These are phyloP conservation scores for Drosophila sproati DNA, from an alignment of 1,140 invertebrate species.

Conservation along the genomic window DNA sequence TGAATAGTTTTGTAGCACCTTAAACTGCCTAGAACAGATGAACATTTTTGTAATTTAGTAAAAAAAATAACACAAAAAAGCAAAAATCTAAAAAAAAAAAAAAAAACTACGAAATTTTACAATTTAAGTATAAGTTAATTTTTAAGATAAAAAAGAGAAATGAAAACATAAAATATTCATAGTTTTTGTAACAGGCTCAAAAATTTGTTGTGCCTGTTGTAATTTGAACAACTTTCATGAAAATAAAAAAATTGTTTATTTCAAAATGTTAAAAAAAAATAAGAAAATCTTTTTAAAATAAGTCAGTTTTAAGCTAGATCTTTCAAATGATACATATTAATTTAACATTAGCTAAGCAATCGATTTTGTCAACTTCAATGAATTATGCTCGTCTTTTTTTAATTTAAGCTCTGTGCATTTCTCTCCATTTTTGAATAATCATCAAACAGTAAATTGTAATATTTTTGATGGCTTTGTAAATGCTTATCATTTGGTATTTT, in stretches of 20 bases:
- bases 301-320: constrained; percentile 60
- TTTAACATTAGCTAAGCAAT: background rate
- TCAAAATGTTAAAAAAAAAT: constrained; percentile 1
- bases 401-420: constrained; percentile 57
- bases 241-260: constrained; percentile 31
- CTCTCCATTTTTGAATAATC: background rate
- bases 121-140: constrained; percentile 20
- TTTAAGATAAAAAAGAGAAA: background rate
- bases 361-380: constrained; percentile 22
- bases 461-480: constrained; percentile 1
- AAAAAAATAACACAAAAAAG: constrained; percentile 43
- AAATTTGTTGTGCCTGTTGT: constrained; percentile 63
- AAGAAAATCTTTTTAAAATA: constrained; percentile 35
- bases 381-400: constrained; percentile 36
- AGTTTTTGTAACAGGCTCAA: constrained; percentile 58
- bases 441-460: background rate
- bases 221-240: constrained; percentile 48
- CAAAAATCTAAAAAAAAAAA: constrained; percentile 7
- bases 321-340: constrained; percentile 49
- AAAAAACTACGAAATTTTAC: constrained; percentile 18
- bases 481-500: constrained; percentile 27
- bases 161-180: constrained; percentile 33
- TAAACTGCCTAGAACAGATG: constrained; percentile 81
- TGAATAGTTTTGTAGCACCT: constrained; percentile 79
- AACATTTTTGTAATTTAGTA: constrained; percentile 68